These are phyloP conservation scores for Ctenopoma kingsleyae DNA, from an alignment of 2,797 vertebrate genomes.

Conservation along the genomic window DNA sequence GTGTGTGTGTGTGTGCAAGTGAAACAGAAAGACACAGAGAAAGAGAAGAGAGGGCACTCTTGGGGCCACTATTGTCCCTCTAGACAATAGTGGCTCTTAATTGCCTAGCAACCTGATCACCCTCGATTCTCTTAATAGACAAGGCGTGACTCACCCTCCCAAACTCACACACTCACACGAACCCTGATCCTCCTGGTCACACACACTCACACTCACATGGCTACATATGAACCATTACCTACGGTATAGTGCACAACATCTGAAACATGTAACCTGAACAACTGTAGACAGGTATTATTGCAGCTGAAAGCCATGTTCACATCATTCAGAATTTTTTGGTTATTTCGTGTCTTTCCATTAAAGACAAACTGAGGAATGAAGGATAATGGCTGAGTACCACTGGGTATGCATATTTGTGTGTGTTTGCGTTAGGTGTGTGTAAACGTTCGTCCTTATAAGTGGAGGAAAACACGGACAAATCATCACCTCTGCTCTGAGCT, in stretches of 20 bases:
- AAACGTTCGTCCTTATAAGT: conserved; percentile 13
- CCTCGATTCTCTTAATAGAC: conserved; percentile 79
- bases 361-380: neutral
- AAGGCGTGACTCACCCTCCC: conserved; percentile 74
- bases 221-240: conserved; percentile 26
- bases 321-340: neutral
- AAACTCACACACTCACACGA: conserved; percentile 39
- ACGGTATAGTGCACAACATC: conserved; percentile 9
- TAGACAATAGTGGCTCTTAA: conserved; percentile 82
- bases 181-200: conserved; percentile 34
- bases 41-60: conserved; percentile 65
- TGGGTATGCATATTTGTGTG: neutral
- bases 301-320: neutral
- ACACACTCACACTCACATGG: conserved; percentile 15
- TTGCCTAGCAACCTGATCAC: conserved; percentile 85
- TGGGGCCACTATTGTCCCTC: conserved; percentile 73
- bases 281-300: neutral
- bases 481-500: conserved; percentile 54
- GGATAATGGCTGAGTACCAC: neutral
- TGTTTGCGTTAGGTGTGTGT: conserved; percentile 7
- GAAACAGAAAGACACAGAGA: conserved; percentile 41
- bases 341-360: neutral
- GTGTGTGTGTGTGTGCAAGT: conserved; percentile 33
- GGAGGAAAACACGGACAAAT: conserved; percentile 29
- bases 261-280: conserved; percentile 19